These are phyloP conservation scores for Blomia tropicalis DNA, from an alignment of 2,888 invertebrate genomes.

Conservation along the genomic window DNA sequence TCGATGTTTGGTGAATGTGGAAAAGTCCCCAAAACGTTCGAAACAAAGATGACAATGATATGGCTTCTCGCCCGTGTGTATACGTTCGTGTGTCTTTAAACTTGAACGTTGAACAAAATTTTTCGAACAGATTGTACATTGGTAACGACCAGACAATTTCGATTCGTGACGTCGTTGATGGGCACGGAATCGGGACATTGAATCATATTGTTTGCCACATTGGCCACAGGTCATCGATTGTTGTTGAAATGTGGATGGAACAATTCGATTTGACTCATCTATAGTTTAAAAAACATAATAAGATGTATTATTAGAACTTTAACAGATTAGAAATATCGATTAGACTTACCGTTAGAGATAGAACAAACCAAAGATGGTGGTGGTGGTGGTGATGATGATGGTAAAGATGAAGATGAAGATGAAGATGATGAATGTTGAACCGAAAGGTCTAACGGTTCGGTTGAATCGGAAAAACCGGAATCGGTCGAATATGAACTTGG, in stretches of 20 bases:
- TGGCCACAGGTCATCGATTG: constrained; percentile 7
- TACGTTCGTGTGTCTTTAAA: constrained; percentile 24
- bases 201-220: constrained; percentile 20
- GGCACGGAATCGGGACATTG: constrained; percentile 17
- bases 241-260: background rate
- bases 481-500: no score
- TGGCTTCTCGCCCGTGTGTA: constrained; percentile 25
- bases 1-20: constrained; percentile 24
- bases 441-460: no score
- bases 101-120: constrained; percentile 24
- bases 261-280: background rate
- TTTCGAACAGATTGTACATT: constrained; percentile 21
- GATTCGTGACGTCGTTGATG: constrained; percentile 22
- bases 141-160: constrained; percentile 22
- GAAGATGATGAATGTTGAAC: no score
- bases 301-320: no score
- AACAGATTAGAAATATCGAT: no score
- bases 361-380: background rate
- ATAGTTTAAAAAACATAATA: background rate
- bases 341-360: background rate
- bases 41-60: constrained; percentile 20
- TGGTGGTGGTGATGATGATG: background rate
- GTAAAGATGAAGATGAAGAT: background rate
- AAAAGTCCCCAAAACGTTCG: constrained; percentile 24
- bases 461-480: no score